phyloP scores from a whole-genome alignment of 2,797 vertebrate genomes.

The Halcyon leucocephala region DNA sequence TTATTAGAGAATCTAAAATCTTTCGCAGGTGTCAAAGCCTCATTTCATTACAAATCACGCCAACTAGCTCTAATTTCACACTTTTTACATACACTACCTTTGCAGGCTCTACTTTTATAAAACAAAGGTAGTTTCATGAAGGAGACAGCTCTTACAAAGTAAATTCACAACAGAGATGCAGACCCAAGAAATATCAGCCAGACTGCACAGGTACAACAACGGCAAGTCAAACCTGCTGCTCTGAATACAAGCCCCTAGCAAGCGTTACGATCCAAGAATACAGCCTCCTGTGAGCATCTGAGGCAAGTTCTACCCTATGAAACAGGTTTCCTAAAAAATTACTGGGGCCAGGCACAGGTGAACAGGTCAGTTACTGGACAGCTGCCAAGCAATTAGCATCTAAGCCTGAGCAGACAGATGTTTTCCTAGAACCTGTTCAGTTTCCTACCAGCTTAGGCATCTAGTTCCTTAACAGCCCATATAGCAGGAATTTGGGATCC shows the following conservation, averaged over 20 bases:
- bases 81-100: not conserved
- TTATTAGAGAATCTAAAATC: not conserved
- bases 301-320: not conserved
- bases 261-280: not conserved
- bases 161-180: not conserved
- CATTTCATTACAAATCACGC: not conserved
- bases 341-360: not conserved
- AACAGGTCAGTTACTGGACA: not conserved
- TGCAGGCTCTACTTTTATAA: not conserved
- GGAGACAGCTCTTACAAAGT: not conserved
- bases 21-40: not conserved
- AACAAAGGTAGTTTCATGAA: not conserved
- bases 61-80: not conserved
- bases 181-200: not conserved
- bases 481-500: not conserved
- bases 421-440: not conserved
- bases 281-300: not conserved
- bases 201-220: not conserved
- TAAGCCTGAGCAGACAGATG: not conserved
- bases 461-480: not conserved
- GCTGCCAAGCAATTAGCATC: not conserved
- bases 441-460: not conserved
- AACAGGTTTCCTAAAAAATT: not conserved
- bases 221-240: not conserved
- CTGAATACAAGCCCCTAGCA: not conserved